Evolutionary conservation across 2,888 invertebrate genomes (phyloP).

Genomic region (Dioctria linearis): DNA sequence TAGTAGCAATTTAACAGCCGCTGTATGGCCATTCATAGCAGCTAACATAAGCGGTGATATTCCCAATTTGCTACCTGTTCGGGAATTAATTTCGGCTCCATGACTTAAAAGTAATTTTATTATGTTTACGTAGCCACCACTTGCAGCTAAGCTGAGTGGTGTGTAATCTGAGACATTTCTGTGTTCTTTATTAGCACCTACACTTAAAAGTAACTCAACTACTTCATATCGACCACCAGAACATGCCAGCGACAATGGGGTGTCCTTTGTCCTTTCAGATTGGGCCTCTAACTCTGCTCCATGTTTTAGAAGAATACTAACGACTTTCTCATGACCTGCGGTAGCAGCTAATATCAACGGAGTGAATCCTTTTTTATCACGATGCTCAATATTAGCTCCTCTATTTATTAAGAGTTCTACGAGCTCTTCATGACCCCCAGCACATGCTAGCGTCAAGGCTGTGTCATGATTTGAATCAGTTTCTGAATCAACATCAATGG

Average conservation of each 20-base stretch:
- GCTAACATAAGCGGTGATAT: constrained; percentile 99
- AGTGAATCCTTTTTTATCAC: constrained; percentile 99
- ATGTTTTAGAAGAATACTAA: constrained; percentile 93
- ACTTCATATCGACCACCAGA: constrained; percentile 97
- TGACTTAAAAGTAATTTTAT: constrained; percentile 93
- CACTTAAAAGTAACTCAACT: constrained; percentile 89
- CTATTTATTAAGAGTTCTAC: constrained; percentile 92
- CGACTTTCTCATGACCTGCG: constrained; percentile 91
- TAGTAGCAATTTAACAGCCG: constrained; percentile 93
- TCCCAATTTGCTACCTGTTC: constrained; percentile 96
- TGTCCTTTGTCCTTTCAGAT: constrained; percentile 99
- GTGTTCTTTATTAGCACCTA: constrained; percentile 97
- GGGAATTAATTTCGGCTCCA: constrained; percentile 98
- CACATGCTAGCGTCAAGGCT: constrained; percentile 96
- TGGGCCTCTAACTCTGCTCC: constrained; percentile 99
- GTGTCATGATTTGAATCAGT: constrained; percentile 99
- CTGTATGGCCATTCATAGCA: constrained; percentile 98
- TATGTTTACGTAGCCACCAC: constrained; percentile 98
- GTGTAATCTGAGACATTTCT: constrained; percentile 99
- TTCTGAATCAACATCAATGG: constrained; percentile 96
- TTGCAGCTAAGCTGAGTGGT: constrained; percentile 97
- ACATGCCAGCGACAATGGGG: constrained; percentile 96
- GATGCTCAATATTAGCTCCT: constrained; percentile 97
- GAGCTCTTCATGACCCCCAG: constrained; percentile 96
- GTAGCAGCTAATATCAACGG: constrained; percentile 97